These are phyloP conservation scores for Nautilus pompilius DNA, from an alignment of 1,140 invertebrate genomes.

Conservation along the genomic window DNA sequence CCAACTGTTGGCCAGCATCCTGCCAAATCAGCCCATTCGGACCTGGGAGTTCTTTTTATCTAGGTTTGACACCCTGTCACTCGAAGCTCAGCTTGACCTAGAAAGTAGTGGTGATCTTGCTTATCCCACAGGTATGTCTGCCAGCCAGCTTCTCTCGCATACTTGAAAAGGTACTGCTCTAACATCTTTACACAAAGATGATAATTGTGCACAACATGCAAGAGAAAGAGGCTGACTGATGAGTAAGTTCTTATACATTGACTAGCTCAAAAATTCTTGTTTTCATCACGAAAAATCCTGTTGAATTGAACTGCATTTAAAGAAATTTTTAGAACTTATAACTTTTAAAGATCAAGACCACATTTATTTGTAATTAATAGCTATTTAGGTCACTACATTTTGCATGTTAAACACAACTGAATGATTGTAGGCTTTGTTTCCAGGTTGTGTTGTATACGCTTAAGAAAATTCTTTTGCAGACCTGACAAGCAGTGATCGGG, in stretches of 20 bases:
- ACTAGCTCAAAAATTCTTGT: too few species aligned
- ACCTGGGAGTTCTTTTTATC: constrained; percentile 98
- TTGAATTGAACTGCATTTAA: too few species aligned
- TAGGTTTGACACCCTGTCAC: constrained; percentile 90
- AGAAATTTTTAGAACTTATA: not conserved
- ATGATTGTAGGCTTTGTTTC: not conserved
- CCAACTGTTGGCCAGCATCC: constrained; percentile 89
- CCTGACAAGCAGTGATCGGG: constrained; percentile 82
- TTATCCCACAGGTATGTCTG: constrained; percentile 71
- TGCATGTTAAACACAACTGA: not conserved
- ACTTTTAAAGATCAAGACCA: not conserved
- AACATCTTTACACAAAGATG: too few species aligned
- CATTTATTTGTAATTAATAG: not conserved
- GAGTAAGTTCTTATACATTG: too few species aligned
- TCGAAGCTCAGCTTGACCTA: constrained; percentile 67
- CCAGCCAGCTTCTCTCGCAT: not conserved
- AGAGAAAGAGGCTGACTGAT: too few species aligned
- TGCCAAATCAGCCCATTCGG: constrained; percentile 85
- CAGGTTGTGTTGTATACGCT: not conserved
- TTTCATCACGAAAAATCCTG: too few species aligned
- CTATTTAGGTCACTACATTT: not conserved
- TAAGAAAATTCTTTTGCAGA: constrained; percentile 63
- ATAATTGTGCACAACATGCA: too few species aligned
- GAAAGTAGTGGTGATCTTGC: constrained; percentile 55
- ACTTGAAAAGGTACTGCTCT: too few species aligned